Evolutionary conservation across 2,113 vertebrate species (phyloP).

Genomic region (Aegithalos caudatus): DNA sequence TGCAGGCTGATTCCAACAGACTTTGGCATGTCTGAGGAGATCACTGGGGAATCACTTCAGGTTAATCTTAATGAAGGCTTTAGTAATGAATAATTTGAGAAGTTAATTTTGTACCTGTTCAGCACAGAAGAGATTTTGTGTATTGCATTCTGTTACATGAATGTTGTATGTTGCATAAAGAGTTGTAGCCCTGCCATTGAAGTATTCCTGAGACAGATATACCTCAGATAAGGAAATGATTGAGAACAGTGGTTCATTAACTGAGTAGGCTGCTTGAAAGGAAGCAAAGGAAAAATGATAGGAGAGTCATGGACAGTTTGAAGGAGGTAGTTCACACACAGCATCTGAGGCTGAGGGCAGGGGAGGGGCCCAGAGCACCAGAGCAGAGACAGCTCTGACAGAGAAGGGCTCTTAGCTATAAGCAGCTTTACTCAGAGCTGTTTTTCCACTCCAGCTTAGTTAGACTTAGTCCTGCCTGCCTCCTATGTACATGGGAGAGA

Average conservation of each 20-base stretch:
- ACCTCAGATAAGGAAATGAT: background rate
- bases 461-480: background rate
- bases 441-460: background rate
- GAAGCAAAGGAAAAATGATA: background rate
- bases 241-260: background rate
- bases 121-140: background rate
- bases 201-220: background rate
- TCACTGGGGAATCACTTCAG: background rate
- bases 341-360: background rate
- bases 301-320: background rate
- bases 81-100: background rate
- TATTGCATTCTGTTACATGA: background rate
- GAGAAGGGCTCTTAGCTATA: background rate
- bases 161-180: background rate
- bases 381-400: background rate
- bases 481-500: background rate
- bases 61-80: background rate
- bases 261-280: background rate
- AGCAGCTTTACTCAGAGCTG: background rate
- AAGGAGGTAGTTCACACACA: background rate
- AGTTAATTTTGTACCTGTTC: background rate
- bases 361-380: background rate
- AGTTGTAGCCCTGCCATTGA: background rate
- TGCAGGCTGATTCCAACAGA: background rate
- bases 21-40: background rate